These are phyloP conservation scores for Martes flavigula DNA, from an alignment of 2,797 vertebrate species.

Conservation along the genomic window DNA sequence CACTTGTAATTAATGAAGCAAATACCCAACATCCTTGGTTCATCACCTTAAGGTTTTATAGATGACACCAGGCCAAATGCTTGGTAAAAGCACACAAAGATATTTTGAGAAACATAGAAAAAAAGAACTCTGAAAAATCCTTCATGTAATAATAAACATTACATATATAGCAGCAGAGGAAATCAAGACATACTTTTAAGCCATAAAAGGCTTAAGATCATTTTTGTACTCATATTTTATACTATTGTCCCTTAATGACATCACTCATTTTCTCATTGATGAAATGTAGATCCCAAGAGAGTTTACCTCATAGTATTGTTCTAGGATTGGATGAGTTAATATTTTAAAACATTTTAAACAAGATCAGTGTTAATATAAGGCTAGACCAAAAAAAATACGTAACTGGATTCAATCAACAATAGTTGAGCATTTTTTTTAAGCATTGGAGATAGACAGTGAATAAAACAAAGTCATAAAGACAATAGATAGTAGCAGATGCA, in stretches of 20 bases:
- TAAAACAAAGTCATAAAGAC: neutral
- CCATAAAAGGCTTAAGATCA: neutral
- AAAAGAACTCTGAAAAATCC: neutral
- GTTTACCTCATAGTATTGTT: neutral
- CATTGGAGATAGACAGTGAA: neutral
- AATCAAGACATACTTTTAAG: neutral
- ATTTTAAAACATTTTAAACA: neutral
- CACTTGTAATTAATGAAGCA: neutral
- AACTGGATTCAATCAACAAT: neutral
- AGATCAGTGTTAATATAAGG: neutral
- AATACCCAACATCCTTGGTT: neutral
- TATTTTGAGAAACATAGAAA: neutral
- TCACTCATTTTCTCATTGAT: neutral
- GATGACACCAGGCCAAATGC: neutral
- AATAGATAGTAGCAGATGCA: neutral
- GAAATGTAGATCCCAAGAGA: neutral
- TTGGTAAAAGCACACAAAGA: neutral
- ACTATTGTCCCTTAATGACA: neutral
- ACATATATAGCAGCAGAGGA: neutral
- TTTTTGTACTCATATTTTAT: neutral
- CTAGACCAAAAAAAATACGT: neutral
- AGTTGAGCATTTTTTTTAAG: neutral
- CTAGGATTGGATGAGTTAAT: neutral
- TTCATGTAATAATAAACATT: neutral
- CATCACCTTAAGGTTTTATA: neutral